These are phyloP conservation scores for Dreissena polymorpha DNA, from an alignment of 1,140 invertebrate genomes.

Conservation along the genomic window DNA sequence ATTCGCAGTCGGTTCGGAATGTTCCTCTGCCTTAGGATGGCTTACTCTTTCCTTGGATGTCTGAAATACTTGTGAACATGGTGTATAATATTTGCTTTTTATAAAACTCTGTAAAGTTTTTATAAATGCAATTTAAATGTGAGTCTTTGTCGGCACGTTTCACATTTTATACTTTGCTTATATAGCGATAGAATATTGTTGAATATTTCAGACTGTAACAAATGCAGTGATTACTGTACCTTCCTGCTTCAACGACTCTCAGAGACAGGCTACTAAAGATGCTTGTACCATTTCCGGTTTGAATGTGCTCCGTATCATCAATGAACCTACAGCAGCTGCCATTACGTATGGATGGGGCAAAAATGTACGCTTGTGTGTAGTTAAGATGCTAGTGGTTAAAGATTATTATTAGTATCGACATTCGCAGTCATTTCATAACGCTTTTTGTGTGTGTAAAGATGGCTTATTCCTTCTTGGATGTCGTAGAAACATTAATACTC, in stretches of 20 bases:
- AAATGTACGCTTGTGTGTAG: conserved; percentile 83
- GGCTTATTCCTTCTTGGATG: not conserved
- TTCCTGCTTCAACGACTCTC: conserved; percentile 82
- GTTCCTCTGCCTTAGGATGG: conserved; percentile 41
- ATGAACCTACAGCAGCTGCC: conserved; percentile 81
- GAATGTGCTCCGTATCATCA: conserved; percentile 82
- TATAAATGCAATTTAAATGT: not conserved
- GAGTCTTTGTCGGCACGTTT: conserved; percentile 67
- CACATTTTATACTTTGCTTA: too few relatives aligned
- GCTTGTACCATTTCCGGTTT: conserved; percentile 81
- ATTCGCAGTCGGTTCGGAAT: conserved; percentile 57
- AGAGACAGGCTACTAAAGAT: conserved; percentile 82
- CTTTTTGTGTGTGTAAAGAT: conserved; percentile 71
- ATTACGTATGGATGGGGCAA: conserved; percentile 82
- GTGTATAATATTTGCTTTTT: not conserved
- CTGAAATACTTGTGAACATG: not conserved
- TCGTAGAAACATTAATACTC: not conserved
- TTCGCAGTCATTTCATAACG: not conserved
- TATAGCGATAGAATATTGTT: not conserved
- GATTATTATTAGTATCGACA: not conserved
- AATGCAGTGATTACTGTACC: conserved; percentile 81
- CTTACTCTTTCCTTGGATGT: conserved; percentile 51
- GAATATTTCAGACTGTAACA: conserved; percentile 71
- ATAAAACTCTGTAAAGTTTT: too few relatives aligned
- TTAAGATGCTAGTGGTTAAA: not conserved